Conservation (phyloP, 2,113 vertebrate species). For the Shinisaurus crocodilurus region DNA sequence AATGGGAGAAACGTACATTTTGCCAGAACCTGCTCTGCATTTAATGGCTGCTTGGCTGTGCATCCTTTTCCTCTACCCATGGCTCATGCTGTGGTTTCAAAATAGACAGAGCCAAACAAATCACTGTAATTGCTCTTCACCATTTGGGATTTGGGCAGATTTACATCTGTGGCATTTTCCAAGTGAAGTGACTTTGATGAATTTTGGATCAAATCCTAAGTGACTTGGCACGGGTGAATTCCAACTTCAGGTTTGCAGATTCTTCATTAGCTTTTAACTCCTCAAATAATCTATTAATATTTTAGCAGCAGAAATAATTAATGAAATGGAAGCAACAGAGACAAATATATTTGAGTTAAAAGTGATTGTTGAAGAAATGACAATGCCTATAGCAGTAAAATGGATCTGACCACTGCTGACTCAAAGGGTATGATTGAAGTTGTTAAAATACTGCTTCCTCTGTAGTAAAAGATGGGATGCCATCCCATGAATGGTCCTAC, state of each 20-base stretch:
- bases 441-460: conserved; percentile 12
- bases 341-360: conserved; percentile 17
- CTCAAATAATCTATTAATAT: conserved; percentile 8
- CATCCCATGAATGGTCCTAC: neutral
- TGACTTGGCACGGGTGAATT: neutral
- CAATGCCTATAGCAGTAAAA: neutral
- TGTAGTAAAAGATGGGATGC: neutral
- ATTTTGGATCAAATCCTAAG: conserved; percentile 19
- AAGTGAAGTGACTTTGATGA: conserved; percentile 16
- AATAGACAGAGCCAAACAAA: neutral
- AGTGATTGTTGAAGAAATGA: neutral
- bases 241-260: neutral
- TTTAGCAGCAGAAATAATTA: conserved; percentile 22
- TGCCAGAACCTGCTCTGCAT: neutral
- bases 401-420: neutral
- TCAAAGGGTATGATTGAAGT: neutral
- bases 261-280: conserved; percentile 8
- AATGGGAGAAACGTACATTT: neutral
- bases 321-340: conserved; percentile 11
- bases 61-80: neutral
- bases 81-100: neutral
- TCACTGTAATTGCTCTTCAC: conserved; percentile 5
- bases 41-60: conserved; percentile 20
- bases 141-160: neutral
- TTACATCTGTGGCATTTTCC: neutral